Evolutionary conservation across 2,113 vertebrate species (phyloP), one percentile per base, ranked within the genome.

Genomic region (Dryoscopus gambensis): DNA sequence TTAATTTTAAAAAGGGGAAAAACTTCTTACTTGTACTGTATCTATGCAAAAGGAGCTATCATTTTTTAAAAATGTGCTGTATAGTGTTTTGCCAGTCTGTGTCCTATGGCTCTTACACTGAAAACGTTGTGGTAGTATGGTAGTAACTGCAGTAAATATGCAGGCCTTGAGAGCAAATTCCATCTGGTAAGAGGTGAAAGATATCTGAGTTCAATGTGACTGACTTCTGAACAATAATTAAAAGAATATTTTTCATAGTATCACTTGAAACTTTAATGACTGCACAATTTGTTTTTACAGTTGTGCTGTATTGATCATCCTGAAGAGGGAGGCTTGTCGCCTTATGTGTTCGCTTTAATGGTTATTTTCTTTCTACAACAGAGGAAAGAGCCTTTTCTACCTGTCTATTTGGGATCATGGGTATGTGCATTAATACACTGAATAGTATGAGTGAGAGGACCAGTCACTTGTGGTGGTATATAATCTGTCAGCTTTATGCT

Each of bases 311-410:
- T 99, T 71, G 99, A 99, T 96, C 97, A 18, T 75, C 98, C 99
- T 33, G 99, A 99, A 77, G 99, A 99, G 97, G 99, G 99, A 59
- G 98, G 99, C 21, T 97, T 99, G 87, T 98, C 99, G 9, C 98
- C 99, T 2, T 99, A 99, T 2, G 98, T 98, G 57, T 98, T 99
- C 35, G 98, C 98, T 73, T 97, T 99, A 57, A 99, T 99, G 99
- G 98, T 98, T 55, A 97, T 99, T 97, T 99, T 98, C 98, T 99
- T 99, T 95, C 98, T 99, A 62, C 99, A 99, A 88, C 99, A 99
- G 91, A 98, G 99, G 93, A 99, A 97, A 87, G 98, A 99, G 60
- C 97, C 99, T 44, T 93, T 99, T 94, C 97, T 99, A 55, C 99
- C 99, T 50, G 98, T 98, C 19, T 99, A 99, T 95, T 98, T 99